phyloP scores from a whole-genome alignment of 2,797 vertebrate species.

The Intellagama lesueurii region DNA sequence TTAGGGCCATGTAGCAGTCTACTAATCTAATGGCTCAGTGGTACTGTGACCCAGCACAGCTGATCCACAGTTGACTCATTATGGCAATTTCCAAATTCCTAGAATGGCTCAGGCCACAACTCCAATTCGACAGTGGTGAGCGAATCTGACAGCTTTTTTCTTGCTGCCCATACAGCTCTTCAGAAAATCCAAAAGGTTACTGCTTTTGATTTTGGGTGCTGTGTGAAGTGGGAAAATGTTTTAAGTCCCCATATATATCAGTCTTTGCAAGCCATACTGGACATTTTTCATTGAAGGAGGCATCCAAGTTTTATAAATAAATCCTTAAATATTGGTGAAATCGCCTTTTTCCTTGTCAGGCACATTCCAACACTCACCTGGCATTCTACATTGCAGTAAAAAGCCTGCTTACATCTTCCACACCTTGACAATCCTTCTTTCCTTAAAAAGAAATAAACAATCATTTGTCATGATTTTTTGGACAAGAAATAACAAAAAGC shows the following conservation, averaged over 20 bases:
- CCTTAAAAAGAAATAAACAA: conserved; percentile 79
- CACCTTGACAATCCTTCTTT: conserved; percentile 94
- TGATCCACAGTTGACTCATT: conserved; percentile 56
- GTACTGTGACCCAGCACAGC: conserved; percentile 58
- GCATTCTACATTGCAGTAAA: conserved; percentile 93
- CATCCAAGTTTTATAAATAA: background rate
- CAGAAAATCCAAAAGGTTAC: no score
- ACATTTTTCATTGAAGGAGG: background rate
- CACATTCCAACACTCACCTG: conserved; percentile 83
- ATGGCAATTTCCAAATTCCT: conserved; percentile 54
- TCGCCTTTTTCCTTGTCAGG: background rate
- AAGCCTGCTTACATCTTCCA: conserved; percentile 95
- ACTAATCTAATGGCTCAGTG: conserved; percentile 67
- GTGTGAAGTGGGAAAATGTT: no score
- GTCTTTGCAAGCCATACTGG: background rate
- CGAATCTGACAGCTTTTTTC: background rate
- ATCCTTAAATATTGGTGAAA: background rate
- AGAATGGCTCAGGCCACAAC: conserved; percentile 41
- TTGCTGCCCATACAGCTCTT: no score
- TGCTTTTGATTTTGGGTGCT: no score
- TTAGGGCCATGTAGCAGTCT: conserved; percentile 62
- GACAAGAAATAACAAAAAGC: background rate
- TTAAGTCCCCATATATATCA: no score
- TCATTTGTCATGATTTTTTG: conserved; percentile 40
- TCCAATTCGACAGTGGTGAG: conserved; percentile 33